Base-by-base conservation (phyloP, 2,797 vertebrate species). In the Parauchenoglanis punctatus region DNA sequence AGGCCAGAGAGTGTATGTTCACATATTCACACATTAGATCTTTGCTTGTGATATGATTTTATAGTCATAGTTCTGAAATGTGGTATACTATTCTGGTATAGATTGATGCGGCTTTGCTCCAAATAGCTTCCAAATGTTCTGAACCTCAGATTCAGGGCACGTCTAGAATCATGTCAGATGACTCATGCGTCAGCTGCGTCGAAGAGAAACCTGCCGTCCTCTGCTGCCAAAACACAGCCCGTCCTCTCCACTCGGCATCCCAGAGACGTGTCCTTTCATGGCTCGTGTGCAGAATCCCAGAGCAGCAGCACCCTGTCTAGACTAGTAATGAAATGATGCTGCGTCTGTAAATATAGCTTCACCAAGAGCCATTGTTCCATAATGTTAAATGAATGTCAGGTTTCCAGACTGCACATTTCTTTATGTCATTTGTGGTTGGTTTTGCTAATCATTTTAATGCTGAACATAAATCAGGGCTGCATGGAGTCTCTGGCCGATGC, bases 151-250 rank as follows among this genome's bases (percentile, higher is more conserved):
- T 89, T 84, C 81, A 85, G 67, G 85, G 58, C 88, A 59, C 73
- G 77, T 84, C 83, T 84, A n/a, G 72, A 91, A 88, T 90, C 88
- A 89, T 87, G 88, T 89, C 87, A 72, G 78, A 70, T 85, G 87
- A 81, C 83, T 75, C 89, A 73, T 87, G 75, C 76, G 61, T 52
- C 72, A 49, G 70, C 87, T 12, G 73, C 76, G 70, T 73, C 28
- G 56, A 85, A 73, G 77, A 89, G 86, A 85, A 89, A 78, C 81
- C 81, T 61, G 40, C 40, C 87, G 91, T 90, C 91, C 91, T 92
- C 83, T 90, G 49, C 65, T 76, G 88, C 80, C 85, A 84, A 58
- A 81, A 81, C 44, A 23, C 58, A 63, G 31, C 40, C 12, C 11
- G 11, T n/a, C 46, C 73, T 67, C 58, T 85, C 86, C 85, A 49